Conservation (phyloP, 1,140 invertebrate species). For the Diachasma alloeum region DNA sequence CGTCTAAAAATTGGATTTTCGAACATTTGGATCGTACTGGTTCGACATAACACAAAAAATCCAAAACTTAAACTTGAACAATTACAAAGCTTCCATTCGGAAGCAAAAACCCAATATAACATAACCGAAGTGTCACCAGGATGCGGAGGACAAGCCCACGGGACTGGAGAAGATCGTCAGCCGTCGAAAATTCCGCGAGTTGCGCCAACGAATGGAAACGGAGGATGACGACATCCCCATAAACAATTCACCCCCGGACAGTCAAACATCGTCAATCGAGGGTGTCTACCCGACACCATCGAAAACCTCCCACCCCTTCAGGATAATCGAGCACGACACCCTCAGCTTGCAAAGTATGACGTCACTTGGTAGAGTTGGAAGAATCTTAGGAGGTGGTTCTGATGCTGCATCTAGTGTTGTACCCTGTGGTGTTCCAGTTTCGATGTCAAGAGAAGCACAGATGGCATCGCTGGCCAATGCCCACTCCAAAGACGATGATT, state of each 20-base stretch:
- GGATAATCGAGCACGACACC: conserved; percentile 86
- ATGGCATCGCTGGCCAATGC: conserved; percentile 55
- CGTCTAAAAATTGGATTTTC: too few relatives aligned
- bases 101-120: not conserved
- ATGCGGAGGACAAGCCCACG: conserved; percentile 49
- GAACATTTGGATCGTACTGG: too few relatives aligned
- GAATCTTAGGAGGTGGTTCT: conserved; percentile 74
- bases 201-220: conserved; percentile 84
- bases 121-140: conserved; percentile 39
- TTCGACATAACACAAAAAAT: too few relatives aligned
- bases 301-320: conserved; percentile 77
- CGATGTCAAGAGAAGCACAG: conserved; percentile 52
- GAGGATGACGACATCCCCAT: conserved; percentile 77
- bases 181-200: conserved; percentile 79
- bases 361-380: conserved; percentile 80
- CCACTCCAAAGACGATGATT: conserved; percentile 59
- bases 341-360: conserved; percentile 87
- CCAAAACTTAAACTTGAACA: not conserved
- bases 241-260: conserved; percentile 78
- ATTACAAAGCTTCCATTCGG: not conserved
- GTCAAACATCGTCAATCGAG: conserved; percentile 76
- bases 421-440: conserved; percentile 36
- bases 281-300: conserved; percentile 65
- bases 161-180: conserved; percentile 61
- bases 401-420: conserved; percentile 65